These are phyloP conservation scores for Gallirallus australis DNA, from an alignment of 2,797 vertebrate species.

Conservation along the genomic window DNA sequence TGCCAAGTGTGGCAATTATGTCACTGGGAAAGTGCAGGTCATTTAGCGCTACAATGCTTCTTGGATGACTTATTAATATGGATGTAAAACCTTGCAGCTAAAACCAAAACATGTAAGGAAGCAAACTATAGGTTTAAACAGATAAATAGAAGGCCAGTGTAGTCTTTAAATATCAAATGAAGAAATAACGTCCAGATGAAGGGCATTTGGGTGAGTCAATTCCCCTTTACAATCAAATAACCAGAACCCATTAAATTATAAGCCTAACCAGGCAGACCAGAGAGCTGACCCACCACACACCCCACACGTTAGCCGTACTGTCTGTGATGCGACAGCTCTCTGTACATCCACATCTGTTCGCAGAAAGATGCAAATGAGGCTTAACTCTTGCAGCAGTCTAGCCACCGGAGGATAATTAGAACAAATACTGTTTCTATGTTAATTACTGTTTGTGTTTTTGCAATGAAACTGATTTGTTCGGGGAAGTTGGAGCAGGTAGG, in stretches of 20 bases:
- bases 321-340: not conserved
- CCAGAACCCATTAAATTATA: constrained; percentile 10
- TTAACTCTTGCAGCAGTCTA: constrained; percentile 30
- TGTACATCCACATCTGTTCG: not conserved
- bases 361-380: not conserved
- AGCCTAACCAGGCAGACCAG: not conserved
- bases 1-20: not conserved
- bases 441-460: not conserved
- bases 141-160: not conserved
- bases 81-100: not conserved
- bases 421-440: not conserved
- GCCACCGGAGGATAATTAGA: not conserved
- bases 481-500: not conserved
- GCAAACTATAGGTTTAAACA: not conserved
- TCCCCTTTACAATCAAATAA: not conserved
- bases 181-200: not conserved
- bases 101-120: constrained; percentile 21
- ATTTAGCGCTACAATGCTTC: not conserved
- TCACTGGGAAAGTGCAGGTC: not conserved
- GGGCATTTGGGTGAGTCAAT: not conserved
- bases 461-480: not conserved
- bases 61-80: not conserved
- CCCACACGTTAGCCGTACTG: not conserved
- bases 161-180: not conserved
- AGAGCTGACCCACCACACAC: not conserved